These are phyloP conservation scores for Syngnathoides biaculeatus DNA, from an alignment of 2,113 vertebrate species.

Conservation along the genomic window DNA sequence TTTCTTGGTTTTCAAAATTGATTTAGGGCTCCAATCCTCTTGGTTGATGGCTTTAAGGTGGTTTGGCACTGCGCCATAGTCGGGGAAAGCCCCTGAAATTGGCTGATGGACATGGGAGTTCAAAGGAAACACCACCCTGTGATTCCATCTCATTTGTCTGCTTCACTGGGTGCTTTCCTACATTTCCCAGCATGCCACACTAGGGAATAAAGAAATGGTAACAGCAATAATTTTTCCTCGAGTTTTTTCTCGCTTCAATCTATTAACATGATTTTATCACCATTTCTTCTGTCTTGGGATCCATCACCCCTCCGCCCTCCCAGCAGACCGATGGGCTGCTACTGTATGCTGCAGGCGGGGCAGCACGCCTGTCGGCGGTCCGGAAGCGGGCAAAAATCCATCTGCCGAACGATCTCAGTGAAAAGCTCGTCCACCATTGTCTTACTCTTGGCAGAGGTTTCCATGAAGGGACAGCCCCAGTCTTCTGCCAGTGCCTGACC, in stretches of 20 bases:
- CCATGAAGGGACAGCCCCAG: conserved; percentile 97
- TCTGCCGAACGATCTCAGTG: conserved; percentile 93
- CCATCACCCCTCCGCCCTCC: conserved; percentile 2
- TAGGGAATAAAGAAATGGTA: background rate
- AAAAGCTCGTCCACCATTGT: conserved; percentile 98
- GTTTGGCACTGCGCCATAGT: conserved; percentile 56
- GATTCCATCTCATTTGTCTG: conserved; percentile 3
- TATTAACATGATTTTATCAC: background rate
- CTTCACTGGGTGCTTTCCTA: conserved; percentile 28
- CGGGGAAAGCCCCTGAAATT: conserved; percentile 32
- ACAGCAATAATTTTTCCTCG: background rate
- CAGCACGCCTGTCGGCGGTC: conserved; percentile 91
- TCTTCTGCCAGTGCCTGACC: conserved; percentile 91
- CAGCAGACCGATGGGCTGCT: conserved; percentile 47
- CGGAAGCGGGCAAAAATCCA: conserved; percentile 96
- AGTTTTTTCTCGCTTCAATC: background rate
- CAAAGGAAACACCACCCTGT: conserved; percentile 27
- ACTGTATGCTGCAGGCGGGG: conserved; percentile 91
- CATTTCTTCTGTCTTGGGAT: background rate
- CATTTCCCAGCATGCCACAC: conserved; percentile 28
- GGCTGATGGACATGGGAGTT: conserved; percentile 35
- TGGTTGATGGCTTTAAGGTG: conserved; percentile 45
- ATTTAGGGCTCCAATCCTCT: conserved; percentile 40
- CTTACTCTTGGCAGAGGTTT: conserved; percentile 96
- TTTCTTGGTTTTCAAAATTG: conserved; percentile 46